A percentile compares a stretch with the other conserved stretches of the same genome.
Conservation (phyloP, 2,797 vertebrate species). For the Syndactyla subalaris region DNA sequence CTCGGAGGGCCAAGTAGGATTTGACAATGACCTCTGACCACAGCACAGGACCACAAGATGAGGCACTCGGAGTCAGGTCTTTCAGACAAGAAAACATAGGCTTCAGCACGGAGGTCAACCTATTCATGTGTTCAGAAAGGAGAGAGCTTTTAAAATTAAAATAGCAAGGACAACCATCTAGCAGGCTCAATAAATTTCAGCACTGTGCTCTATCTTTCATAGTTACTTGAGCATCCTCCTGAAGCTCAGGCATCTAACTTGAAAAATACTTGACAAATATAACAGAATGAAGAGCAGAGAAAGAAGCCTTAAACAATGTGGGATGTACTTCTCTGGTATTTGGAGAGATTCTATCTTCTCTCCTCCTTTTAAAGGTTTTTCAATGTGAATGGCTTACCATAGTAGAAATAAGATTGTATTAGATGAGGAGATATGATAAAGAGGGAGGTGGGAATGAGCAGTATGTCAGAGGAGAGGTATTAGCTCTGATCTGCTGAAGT, state of each 20-base stretch:
- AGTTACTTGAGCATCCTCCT: conserved; percentile 2
- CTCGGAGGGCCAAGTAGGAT: background rate
- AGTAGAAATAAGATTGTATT: background rate
- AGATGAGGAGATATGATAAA: background rate
- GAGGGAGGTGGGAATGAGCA: background rate
- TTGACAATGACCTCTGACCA: background rate
- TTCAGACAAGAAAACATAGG: conserved; percentile 6
- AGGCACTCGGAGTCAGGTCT: background rate
- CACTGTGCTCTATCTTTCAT: background rate
- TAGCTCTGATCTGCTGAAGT: background rate
- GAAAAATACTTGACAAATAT: background rate
- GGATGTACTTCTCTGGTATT: background rate
- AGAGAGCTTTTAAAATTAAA: conserved; percentile 18
- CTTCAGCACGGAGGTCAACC: background rate
- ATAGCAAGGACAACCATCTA: background rate
- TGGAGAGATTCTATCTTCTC: background rate
- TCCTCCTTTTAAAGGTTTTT: background rate
- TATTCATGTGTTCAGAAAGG: conserved; percentile 15
- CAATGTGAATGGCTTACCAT: background rate
- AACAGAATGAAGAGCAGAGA: background rate
- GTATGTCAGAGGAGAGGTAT: background rate
- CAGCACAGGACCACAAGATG: background rate
- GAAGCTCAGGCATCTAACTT: background rate
- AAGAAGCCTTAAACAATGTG: background rate
- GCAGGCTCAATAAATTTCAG: background rate